Base-by-base conservation (phyloP, 2,113 vertebrate genomes). In the Pseudopipra pipra region DNA sequence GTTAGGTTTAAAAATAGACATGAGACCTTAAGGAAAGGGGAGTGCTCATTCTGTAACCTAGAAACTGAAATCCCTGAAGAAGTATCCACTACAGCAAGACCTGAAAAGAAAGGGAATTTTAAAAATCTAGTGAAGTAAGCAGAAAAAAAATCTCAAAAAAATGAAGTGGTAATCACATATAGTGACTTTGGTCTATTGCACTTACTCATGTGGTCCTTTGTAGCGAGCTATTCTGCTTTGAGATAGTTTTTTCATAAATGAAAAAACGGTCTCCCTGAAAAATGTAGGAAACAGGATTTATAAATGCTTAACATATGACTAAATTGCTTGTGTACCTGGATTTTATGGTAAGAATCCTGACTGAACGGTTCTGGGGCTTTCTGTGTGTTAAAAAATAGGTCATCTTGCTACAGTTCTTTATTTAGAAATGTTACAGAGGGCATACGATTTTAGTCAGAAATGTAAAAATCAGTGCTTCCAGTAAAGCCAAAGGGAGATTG, bases 1-100 rank as follows among this genome's bases (percentile, higher is more conserved):
- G 93, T 92, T 96, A 94, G 41, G 35, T 86, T 94, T 96, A 96
- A 97, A 97, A 96, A 96, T 95, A 97, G 93, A 81, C 56, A 37
- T 7, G 39, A 96, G 92, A 94, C 92, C 95, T 94, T 86, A 93
- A 95, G 63, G 71, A 91, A 91, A 83, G 55, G 41, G 30, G 75
- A 94, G 89, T 46, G 67, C 85, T 91, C 92, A 54, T 79, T 93
- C 92, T 84, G 93, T 96, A 97, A 95, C 96, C 95, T 96, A 97
- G 95, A 97, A 97, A 97, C 93, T 90, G 75, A 96, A 96, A 95
- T 93, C 90, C 85, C 90, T 88, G 23, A 93, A 87, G 94, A 94
- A 90, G 70, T 77, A 87, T 46, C 80, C 41, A 44, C 55, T 90
- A 62, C 52, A 88, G 75, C 19, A 84, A 80, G 76, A 90, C 31